A percentile compares a stretch with the other conserved stretches of the same genome.
Evolutionary conservation across 2,888 invertebrate genomes (phyloP).

Genomic region (Loripinus fragilis): DNA sequence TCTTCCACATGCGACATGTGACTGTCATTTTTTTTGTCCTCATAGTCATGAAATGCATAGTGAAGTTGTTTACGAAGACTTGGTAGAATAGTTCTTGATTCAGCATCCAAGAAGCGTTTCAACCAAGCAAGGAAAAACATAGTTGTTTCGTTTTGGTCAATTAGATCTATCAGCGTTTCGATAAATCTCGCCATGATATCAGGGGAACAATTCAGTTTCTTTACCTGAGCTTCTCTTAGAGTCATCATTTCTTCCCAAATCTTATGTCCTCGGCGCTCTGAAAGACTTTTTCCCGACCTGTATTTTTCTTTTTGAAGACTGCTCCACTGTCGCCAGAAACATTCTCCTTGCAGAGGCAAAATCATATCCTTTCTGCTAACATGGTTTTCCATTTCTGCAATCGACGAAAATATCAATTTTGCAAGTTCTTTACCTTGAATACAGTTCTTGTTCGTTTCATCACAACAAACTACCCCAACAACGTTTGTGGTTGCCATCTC

Average conservation of each 20-base stretch:
- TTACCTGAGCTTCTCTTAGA: not conserved
- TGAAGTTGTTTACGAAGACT: not conserved
- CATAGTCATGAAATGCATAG: not conserved
- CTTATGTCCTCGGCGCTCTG: not conserved
- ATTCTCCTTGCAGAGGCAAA: constrained; percentile 4
- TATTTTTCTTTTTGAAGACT: not conserved
- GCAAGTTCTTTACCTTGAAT: not conserved
- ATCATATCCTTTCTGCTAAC: not conserved
- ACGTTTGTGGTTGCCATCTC: not conserved
- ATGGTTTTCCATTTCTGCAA: not conserved
- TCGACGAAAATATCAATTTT: too few relatives aligned
- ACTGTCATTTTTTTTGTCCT: not conserved
- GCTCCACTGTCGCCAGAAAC: not conserved
- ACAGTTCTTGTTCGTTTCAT: not conserved
- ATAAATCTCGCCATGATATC: not conserved
- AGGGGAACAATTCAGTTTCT: not conserved
- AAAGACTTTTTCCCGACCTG: not conserved
- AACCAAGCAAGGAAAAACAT: constrained; percentile 3
- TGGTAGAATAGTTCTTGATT: not conserved
- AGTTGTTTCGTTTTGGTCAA: not conserved
- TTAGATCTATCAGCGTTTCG: not conserved
- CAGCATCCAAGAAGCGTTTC: not conserved
- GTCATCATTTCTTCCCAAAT: not conserved
- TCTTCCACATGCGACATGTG: not conserved
- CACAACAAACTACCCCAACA: not conserved